Evolutionary conservation across 2,113 vertebrate species (phyloP).

Genomic region (Hemichromis elongatus): DNA sequence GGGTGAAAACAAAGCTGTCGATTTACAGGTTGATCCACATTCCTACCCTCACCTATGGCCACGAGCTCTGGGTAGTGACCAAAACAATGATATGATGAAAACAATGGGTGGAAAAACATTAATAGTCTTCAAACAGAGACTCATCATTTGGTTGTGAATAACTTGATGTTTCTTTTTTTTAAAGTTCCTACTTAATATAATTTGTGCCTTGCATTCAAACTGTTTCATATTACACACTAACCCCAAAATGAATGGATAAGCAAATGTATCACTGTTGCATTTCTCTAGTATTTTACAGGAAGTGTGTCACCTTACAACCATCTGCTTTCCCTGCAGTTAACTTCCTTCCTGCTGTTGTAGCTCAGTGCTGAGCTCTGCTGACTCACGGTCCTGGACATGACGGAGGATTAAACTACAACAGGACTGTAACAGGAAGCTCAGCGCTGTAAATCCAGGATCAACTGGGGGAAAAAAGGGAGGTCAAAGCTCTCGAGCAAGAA

Average conservation of each 20-base stretch:
- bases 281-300: background rate
- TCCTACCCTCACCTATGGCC: background rate
- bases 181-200: background rate
- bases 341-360: constrained; percentile 20
- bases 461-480: background rate
- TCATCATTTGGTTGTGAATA: background rate
- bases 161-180: background rate
- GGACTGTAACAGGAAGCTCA: background rate
- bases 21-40: background rate
- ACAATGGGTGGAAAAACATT: background rate
- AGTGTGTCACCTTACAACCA: background rate
- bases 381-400: background rate
- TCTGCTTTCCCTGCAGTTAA: background rate
- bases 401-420: background rate
- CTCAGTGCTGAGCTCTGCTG: background rate
- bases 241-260: background rate
- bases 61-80: background rate
- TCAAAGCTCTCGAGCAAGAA: background rate
- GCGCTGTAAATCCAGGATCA: background rate
- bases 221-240: background rate
- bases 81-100: background rate
- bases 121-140: background rate
- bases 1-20: background rate
- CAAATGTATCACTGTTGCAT: background rate
- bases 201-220: background rate